Conservation (phyloP, 2,797 vertebrate species). For the Falco rusticolus region DNA sequence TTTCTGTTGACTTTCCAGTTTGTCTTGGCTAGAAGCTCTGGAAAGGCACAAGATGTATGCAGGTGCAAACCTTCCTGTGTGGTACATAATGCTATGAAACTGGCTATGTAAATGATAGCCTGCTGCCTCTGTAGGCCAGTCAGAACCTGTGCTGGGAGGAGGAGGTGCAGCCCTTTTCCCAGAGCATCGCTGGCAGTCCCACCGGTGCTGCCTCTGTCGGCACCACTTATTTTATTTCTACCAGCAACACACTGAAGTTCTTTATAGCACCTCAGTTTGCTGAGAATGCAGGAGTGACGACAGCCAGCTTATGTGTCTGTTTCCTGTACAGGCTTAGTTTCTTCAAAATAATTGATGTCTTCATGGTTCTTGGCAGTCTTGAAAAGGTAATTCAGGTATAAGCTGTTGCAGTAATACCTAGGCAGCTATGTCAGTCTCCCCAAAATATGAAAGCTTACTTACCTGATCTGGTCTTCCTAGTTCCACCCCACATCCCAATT, state of each 20-base stretch:
- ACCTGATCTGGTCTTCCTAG: not conserved
- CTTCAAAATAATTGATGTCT: not conserved
- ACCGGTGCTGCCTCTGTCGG: not conserved
- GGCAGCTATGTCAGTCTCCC: not conserved
- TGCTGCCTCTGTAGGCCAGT: not conserved
- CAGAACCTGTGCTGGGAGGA: not conserved
- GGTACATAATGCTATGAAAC: not conserved
- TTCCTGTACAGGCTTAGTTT: not conserved
- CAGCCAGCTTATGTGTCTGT: not conserved
- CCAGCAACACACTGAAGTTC: not conserved
- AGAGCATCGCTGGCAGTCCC: not conserved
- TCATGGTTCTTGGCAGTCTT: not conserved
- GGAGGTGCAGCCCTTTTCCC: not conserved
- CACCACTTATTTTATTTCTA: not conserved
- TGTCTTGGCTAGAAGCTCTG: not conserved
- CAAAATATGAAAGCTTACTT: not conserved
- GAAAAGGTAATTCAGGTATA: not conserved
- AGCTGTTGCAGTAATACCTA: not conserved
- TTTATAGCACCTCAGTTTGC: not conserved
- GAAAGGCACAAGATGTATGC: not conserved
- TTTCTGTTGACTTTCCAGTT: not conserved
- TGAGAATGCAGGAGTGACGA: not conserved
- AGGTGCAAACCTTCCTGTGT: not conserved
- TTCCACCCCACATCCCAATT: too few relatives aligned
- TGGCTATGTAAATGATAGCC: not conserved